A percentile compares a stretch with the other conserved stretches of the same genome.
phyloP scores from a whole-genome alignment of 2,797 vertebrate species.

The Rhinichthys osculus region DNA sequence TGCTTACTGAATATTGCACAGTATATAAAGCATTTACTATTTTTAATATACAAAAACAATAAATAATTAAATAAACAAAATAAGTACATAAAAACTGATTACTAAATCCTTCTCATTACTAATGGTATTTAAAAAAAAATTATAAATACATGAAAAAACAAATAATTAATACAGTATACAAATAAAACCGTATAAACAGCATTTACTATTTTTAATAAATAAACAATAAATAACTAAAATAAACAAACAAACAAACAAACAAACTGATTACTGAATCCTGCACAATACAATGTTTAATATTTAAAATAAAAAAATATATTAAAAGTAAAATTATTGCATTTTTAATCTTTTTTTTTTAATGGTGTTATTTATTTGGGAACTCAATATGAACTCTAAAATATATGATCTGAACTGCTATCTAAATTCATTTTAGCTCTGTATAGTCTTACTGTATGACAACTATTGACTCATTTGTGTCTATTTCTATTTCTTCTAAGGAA shows the following conservation, averaged over 20 bases:
- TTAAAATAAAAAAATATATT: not conserved
- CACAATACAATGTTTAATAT: not conserved
- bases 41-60: not conserved
- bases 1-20: not conserved
- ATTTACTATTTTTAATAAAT: not conserved
- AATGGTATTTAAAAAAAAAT: not conserved
- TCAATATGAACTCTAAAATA: not conserved
- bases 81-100: not conserved
- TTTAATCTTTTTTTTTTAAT: too few species aligned
- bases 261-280: not conserved
- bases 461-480: not conserved
- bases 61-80: not conserved
- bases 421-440: not conserved
- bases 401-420: not conserved
- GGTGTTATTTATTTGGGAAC: not conserved
- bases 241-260: not conserved
- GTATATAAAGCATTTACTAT: not conserved
- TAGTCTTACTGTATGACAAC: not conserved
- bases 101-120: not conserved
- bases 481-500: not conserved
- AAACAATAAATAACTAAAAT: not conserved
- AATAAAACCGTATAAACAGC: not conserved
- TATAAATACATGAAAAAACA: not conserved
- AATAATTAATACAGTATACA: not conserved
- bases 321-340: too few species aligned